A percentile compares a stretch with the other conserved stretches of the same genome.
Conservation (phyloP, 2,113 vertebrate genomes). For the Chionomys nivalis region DNA sequence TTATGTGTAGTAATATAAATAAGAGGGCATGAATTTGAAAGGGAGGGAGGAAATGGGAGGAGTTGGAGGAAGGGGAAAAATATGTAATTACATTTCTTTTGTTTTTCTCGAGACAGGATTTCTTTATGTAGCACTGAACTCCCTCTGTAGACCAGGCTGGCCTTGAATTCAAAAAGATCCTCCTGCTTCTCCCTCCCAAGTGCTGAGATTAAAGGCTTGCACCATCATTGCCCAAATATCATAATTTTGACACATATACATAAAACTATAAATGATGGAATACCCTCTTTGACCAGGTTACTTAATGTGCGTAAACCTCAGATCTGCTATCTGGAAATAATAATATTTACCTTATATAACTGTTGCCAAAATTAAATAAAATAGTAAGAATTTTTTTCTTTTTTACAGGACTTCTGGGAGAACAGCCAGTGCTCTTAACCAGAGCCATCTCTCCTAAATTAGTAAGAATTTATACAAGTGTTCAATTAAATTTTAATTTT, state of each 20-base stretch:
- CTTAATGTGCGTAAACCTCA: conserved; percentile 27
- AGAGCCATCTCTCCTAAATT: no score
- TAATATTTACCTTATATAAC: conserved; percentile 19
- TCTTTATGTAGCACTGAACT: not conserved
- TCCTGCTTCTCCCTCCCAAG: not conserved
- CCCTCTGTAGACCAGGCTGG: not conserved
- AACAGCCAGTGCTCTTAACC: no score
- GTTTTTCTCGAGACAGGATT: not conserved
- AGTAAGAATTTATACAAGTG: not conserved
- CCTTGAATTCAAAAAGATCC: not conserved
- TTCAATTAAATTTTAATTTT: conserved; percentile 18
- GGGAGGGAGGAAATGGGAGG: not conserved
- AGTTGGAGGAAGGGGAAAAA: not conserved
- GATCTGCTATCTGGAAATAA: conserved; percentile 45
- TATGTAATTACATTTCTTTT: no score
- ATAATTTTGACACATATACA: not conserved
- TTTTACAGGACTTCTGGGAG: no score
- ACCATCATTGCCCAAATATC: not conserved
- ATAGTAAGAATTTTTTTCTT: conserved; percentile 3
- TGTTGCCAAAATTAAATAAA: conserved; percentile 23
- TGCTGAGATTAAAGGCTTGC: not conserved
- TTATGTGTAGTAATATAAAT: not conserved
- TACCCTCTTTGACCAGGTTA: not conserved
- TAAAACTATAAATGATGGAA: not conserved
- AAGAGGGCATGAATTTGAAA: not conserved